These are phyloP conservation scores for Parnassius orleans DNA, from an alignment of 2,888 invertebrate species.

Conservation along the genomic window DNA sequence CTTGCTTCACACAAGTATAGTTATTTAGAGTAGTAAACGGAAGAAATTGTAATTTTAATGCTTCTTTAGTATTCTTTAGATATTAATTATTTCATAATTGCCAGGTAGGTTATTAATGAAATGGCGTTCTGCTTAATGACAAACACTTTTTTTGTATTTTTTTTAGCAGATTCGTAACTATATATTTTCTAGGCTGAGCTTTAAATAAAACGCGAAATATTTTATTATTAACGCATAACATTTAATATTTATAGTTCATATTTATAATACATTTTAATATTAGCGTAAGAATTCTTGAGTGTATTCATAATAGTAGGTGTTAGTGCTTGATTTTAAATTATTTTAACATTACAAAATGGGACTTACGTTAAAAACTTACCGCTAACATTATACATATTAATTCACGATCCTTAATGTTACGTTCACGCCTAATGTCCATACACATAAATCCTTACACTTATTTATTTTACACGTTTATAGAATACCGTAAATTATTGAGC, in stretches of 20 bases:
- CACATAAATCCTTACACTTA: conserved; percentile 47
- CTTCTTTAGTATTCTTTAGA: no score
- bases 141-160: no score
- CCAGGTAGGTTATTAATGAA: no score
- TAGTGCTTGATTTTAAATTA: conserved; percentile 75
- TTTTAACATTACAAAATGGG: conserved; percentile 78
- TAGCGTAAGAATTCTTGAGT: conserved; percentile 80
- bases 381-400: conserved; percentile 55
- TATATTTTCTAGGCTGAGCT: neutral
- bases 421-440: conserved; percentile 27
- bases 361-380: conserved; percentile 56
- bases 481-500: conserved; percentile 72
- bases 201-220: conserved; percentile 56
- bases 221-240: conserved; percentile 87
- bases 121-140: no score
- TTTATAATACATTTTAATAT: conserved; percentile 81
- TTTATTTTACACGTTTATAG: conserved; percentile 63
- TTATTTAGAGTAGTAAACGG: no score
- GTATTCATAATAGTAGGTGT: conserved; percentile 76
- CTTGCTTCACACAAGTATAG: no score
- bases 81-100: no score
- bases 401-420: conserved; percentile 48
- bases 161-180: no score
- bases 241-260: conserved; percentile 83
- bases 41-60: no score